Conservation (phyloP, 2,888 invertebrate genomes). For the Drosophila limbata region DNA sequence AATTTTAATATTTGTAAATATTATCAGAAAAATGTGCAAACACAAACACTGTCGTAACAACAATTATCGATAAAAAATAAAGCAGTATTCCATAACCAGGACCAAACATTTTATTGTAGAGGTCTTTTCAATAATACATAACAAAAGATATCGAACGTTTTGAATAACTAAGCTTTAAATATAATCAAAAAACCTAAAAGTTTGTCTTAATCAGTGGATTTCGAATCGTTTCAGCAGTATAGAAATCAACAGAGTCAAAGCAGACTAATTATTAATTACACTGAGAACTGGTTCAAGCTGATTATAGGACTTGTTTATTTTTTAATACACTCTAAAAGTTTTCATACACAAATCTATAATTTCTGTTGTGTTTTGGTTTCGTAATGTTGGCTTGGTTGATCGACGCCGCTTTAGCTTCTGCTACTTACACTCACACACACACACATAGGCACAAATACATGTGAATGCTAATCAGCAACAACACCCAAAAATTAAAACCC, state of each 20-base stretch:
- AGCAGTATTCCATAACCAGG: background rate
- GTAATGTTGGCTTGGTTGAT: constrained; percentile 51
- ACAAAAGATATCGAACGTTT: constrained; percentile 1
- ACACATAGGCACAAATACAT: constrained; percentile 30
- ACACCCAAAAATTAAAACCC: constrained; percentile 67
- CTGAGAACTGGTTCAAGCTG: constrained; percentile 43
- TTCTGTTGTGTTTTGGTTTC: constrained; percentile 50
- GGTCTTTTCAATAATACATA: no score
- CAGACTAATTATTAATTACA: constrained; percentile 37
- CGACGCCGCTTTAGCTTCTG: constrained; percentile 53
- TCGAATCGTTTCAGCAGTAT: background rate
- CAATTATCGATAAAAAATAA: background rate
- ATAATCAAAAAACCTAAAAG: background rate
- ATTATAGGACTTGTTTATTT: constrained; percentile 45
- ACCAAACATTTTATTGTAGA: background rate
- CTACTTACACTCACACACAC: constrained; percentile 16
- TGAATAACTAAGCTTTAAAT: background rate
- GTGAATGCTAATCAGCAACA: constrained; percentile 70
- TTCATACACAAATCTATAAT: constrained; percentile 39
- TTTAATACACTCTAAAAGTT: constrained; percentile 20
- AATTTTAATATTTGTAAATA: background rate
- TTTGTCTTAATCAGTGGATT: background rate
- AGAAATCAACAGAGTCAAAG: constrained; percentile 20
- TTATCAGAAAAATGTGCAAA: background rate
- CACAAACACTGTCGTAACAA: background rate